phyloP scores from a whole-genome alignment of 2,113 vertebrate species.

The Leptodactylus fuscus region DNA sequence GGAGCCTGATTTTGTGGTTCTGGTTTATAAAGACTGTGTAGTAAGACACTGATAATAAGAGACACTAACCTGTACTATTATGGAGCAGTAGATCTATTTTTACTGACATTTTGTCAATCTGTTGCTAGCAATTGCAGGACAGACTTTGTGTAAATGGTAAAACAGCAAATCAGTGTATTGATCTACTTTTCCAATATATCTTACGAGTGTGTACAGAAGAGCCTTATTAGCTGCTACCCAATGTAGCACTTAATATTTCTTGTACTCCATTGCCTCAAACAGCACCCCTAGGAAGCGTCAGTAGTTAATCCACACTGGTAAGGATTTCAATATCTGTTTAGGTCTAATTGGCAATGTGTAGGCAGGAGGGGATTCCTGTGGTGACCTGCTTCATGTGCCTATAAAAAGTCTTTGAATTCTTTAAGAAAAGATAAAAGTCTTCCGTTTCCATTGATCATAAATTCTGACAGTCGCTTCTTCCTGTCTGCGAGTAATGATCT shows the following conservation, averaged over 20 bases:
- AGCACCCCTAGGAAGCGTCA: neutral
- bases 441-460: conserved; percentile 47
- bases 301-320: neutral
- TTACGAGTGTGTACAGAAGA: neutral
- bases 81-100: neutral
- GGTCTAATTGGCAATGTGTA: conserved; percentile 49
- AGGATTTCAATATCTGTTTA: conserved; percentile 17
- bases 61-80: no score
- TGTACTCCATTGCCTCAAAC: neutral
- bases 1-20: no score
- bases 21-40: no score
- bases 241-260: neutral
- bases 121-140: neutral
- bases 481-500: conserved; percentile 47
- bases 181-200: neutral
- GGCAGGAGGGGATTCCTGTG: conserved; percentile 17
- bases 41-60: no score
- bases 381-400: conserved; percentile 28
- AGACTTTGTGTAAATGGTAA: neutral
- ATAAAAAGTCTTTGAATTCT: conserved; percentile 41
- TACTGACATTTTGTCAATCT: neutral
- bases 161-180: neutral
- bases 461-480: conserved; percentile 50
- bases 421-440: conserved; percentile 52
- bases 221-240: neutral